A percentile compares a stretch with the other conserved stretches of the same genome.
Conservation (phyloP, 2,888 invertebrate species). For the Mongoloraphidia duomilia region DNA sequence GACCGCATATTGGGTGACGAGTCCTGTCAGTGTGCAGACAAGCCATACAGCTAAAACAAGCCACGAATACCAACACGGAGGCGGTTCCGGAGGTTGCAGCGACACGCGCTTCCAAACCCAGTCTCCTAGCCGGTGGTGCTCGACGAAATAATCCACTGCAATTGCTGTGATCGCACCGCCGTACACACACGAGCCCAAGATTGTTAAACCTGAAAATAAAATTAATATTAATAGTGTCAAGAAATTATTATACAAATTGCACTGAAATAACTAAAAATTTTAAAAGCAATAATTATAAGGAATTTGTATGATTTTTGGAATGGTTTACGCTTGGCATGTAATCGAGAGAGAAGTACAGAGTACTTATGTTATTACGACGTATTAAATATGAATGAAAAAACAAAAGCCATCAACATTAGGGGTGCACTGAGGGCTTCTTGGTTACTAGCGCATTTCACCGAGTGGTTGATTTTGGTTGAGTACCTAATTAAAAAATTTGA, state of each 20-base stretch:
- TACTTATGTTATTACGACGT: too few relatives aligned
- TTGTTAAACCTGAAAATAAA: conserved; percentile 42
- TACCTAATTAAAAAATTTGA: too few relatives aligned
- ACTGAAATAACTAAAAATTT: too few relatives aligned
- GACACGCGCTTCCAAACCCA: conserved; percentile 59
- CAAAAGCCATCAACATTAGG: too few relatives aligned
- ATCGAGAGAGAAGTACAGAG: too few relatives aligned
- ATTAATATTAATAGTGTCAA: not conserved
- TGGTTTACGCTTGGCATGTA: too few relatives aligned
- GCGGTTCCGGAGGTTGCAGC: conserved; percentile 35
- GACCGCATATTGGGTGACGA: conserved; percentile 51
- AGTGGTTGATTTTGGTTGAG: too few relatives aligned
- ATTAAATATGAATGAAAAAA: too few relatives aligned
- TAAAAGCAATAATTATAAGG: too few relatives aligned
- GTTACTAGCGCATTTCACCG: too few relatives aligned
- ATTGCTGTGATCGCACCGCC: conserved; percentile 58
- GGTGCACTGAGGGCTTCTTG: too few relatives aligned
- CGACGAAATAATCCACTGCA: conserved; percentile 61
- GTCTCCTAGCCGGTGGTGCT: conserved; percentile 50
- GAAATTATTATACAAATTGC: not conserved
- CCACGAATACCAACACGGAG: conserved; percentile 61
- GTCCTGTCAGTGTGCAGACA: conserved; percentile 48
- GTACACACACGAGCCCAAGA: conserved; percentile 60
- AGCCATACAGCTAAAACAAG: conserved; percentile 61
- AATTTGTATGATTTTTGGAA: too few relatives aligned